phyloP scores from a whole-genome alignment of 2,797 vertebrate genomes.

The Danio tinwini region DNA sequence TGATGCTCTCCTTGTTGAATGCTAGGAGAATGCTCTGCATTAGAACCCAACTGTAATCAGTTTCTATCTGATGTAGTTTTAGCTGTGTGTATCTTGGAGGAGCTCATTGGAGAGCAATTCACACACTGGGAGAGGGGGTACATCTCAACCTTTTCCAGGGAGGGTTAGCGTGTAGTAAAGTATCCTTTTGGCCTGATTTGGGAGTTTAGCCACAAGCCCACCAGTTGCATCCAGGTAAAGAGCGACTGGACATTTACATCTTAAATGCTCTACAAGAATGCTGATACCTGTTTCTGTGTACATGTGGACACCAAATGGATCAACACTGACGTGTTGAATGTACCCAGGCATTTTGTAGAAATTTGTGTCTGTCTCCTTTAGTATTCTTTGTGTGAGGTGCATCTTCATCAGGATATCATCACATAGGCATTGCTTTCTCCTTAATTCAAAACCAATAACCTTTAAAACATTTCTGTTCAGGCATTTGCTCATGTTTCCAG shows the following conservation, averaged over 20 bases:
- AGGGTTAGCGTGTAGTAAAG: slow-evolving; percentile 22
- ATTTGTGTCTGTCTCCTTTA: slow-evolving; percentile 16
- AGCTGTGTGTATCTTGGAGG: neutral
- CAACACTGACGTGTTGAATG: slow-evolving; percentile 14
- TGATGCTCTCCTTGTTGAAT: no score
- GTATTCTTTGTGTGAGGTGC: slow-evolving; percentile 21
- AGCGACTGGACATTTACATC: no score
- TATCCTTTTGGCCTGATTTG: slow-evolving; percentile 25
- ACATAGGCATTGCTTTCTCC: neutral
- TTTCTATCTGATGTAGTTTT: neutral
- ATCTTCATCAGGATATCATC: slow-evolving; percentile 31
- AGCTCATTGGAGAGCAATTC: neutral
- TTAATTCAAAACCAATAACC: slow-evolving; percentile 10
- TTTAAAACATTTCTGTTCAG: slow-evolving; percentile 38
- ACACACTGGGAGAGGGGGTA: neutral
- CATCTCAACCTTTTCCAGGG: neutral
- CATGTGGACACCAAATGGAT: slow-evolving; percentile 15
- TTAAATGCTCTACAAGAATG: slow-evolving; percentile 23
- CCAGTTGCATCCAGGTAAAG: no score
- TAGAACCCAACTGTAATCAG: neutral
- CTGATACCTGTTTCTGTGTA: slow-evolving; percentile 17
- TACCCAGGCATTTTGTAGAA: slow-evolving; percentile 22
- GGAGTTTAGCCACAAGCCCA: neutral
- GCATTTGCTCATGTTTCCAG: slow-evolving; percentile 13
- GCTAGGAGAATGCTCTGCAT: neutral